phyloP scores from a whole-genome alignment of 1,140 invertebrate species.

The Drosophila nasuta region DNA sequence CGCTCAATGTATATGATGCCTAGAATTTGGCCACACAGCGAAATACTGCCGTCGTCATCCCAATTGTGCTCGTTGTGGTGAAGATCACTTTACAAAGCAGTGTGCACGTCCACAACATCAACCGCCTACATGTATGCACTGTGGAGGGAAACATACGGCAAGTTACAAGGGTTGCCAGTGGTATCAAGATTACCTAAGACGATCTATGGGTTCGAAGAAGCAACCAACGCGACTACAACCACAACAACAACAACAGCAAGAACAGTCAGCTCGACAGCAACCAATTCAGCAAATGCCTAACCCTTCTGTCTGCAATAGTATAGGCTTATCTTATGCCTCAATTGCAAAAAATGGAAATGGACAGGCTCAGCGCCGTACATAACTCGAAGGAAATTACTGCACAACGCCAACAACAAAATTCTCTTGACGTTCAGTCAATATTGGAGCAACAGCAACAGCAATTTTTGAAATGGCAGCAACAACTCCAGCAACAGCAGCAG shows the following conservation, averaged over 20 bases:
- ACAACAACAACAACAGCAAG: neutral
- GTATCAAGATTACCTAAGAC: slow-evolving; percentile 24
- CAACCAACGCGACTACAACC: neutral
- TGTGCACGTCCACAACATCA: slow-evolving; percentile 3
- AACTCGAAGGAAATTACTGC: neutral
- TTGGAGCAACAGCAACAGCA: slow-evolving; percentile 17
- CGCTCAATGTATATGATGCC: slow-evolving; percentile 13
- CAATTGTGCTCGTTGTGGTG: slow-evolving; percentile 26
- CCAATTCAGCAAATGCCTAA: neutral
- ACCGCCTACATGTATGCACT: slow-evolving; percentile 5
- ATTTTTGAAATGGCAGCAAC: neutral
- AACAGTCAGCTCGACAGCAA: no score
- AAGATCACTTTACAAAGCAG: slow-evolving; percentile 5
- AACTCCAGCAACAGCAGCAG: neutral
- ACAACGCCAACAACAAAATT: slow-evolving; percentile 4
- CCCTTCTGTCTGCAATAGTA: no score
- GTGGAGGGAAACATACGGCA: slow-evolving; percentile 7
- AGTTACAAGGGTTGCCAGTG: slow-evolving; percentile 2
- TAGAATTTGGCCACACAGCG: slow-evolving; percentile 13
- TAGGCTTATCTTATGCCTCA: no score
- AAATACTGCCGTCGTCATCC: slow-evolving; percentile 20
- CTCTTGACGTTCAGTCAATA: slow-evolving; percentile 7
- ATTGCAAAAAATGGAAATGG: neutral
- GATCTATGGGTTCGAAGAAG: slow-evolving; percentile 12
- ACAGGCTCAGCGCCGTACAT: neutral